phyloP scores from a whole-genome alignment of 2,888 invertebrate genomes.

The Xanthia icteritia region DNA sequence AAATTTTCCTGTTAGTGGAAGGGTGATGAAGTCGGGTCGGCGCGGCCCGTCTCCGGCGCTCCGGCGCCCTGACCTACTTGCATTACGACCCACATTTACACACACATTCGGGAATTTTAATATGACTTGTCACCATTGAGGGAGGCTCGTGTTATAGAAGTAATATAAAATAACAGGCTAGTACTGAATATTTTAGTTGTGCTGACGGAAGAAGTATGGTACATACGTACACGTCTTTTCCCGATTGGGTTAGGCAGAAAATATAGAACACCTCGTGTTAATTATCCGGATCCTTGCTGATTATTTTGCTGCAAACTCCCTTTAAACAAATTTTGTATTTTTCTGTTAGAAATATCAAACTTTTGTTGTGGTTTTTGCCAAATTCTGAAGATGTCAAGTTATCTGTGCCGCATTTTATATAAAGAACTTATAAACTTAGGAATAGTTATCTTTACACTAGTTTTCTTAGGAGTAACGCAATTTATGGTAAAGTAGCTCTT shows the following conservation, averaged over 20 bases:
- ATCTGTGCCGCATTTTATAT: neutral
- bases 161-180: slow-evolving; percentile 43
- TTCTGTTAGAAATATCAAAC: too few species aligned
- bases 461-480: slow-evolving; percentile 30
- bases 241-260: neutral
- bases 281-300: too few species aligned
- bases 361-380: too few species aligned
- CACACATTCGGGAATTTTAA: slow-evolving; percentile 77
- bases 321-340: too few species aligned
- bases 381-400: too few species aligned
- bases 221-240: neutral
- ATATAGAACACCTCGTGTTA: neutral
- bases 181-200: slow-evolving; percentile 14
- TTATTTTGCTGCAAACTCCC: too few species aligned
- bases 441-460: slow-evolving; percentile 20
- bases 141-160: slow-evolving; percentile 45
- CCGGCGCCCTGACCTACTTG: slow-evolving; percentile 81
- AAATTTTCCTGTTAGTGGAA: slow-evolving; percentile 70
- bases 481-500: slow-evolving; percentile 64
- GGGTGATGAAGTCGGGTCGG: slow-evolving; percentile 53
- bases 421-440: neutral
- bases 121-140: slow-evolving; percentile 70
- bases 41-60: slow-evolving; percentile 59
- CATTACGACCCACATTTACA: slow-evolving; percentile 80
- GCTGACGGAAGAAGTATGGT: neutral